These are phyloP conservation scores for Invenusta paracnida DNA, from an alignment of 2,888 invertebrate genomes.

Conservation along the genomic window DNA sequence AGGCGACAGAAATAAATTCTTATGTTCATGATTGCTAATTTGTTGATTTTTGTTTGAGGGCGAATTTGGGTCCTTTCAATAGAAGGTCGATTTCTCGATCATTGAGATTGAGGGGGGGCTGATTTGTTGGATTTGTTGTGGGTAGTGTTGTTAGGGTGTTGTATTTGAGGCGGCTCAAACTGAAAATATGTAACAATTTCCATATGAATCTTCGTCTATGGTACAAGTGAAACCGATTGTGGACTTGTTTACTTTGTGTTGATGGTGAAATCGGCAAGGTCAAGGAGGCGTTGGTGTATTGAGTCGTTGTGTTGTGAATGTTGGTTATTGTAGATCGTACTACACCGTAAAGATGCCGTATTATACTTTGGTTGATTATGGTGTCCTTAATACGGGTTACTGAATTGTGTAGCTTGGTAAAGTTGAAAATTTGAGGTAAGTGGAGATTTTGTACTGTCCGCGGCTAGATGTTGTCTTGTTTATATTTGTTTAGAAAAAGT, in stretches of 20 bases:
- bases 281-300: not conserved
- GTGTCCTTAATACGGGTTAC: not conserved
- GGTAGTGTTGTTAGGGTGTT: too few relatives aligned
- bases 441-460: not conserved
- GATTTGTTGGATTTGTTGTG: too few relatives aligned
- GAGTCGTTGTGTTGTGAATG: not conserved
- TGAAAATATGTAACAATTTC: not conserved
- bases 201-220: not conserved
- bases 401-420: not conserved
- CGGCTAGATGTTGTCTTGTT: not conserved
- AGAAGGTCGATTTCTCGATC: not conserved
- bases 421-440: not conserved
- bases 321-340: conserved; percentile 13
- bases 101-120: not conserved
- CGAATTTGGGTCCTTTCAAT: not conserved
- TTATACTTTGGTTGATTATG: not conserved
- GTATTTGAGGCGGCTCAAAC: too few relatives aligned
- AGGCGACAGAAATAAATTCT: not conserved
- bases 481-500: conserved; percentile 5
- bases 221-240: not conserved
- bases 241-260: not conserved
- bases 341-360: not conserved
- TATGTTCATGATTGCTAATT: not conserved
- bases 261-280: conserved; percentile 4
- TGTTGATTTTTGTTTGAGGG: not conserved